Evolutionary conservation across 2,797 vertebrate genomes (phyloP).

Genomic region (Dermochelys coriacea): DNA sequence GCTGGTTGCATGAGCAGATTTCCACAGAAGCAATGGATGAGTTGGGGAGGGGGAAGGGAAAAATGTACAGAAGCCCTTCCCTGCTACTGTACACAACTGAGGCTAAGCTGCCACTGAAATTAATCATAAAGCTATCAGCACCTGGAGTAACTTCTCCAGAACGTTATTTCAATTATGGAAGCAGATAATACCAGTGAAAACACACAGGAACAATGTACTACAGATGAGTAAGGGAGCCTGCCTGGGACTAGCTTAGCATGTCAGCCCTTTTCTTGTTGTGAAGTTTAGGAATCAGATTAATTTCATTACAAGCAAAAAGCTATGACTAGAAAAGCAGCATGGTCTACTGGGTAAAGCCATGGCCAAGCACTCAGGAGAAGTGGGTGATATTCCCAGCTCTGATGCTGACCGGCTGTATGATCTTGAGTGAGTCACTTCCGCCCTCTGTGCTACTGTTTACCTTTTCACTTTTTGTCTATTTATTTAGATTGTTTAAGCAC

Average conservation of each 20-base stretch:
- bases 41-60: not conserved
- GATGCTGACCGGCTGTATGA: not conserved
- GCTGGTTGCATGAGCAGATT: not conserved
- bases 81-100: fast-evolving
- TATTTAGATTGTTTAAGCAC: not conserved
- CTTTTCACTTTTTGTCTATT: not conserved
- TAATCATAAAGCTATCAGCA: not conserved
- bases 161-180: not conserved
- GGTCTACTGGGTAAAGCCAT: not conserved
- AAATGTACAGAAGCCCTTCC: too few species aligned
- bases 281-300: not conserved
- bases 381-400: not conserved
- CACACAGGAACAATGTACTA: not conserved
- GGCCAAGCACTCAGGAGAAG: too few species aligned
- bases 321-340: not conserved
- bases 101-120: not conserved
- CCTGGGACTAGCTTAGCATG: not conserved
- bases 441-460: not conserved
- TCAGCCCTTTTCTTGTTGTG: not conserved
- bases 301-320: not conserved
- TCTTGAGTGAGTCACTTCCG: not conserved
- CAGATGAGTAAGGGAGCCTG: not conserved
- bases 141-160: not conserved
- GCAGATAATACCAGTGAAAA: not conserved
- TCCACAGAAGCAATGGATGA: not conserved